These are phyloP conservation scores for Oncopeltus fasciatus DNA, from an alignment of 1,140 invertebrate species.

Conservation along the genomic window DNA sequence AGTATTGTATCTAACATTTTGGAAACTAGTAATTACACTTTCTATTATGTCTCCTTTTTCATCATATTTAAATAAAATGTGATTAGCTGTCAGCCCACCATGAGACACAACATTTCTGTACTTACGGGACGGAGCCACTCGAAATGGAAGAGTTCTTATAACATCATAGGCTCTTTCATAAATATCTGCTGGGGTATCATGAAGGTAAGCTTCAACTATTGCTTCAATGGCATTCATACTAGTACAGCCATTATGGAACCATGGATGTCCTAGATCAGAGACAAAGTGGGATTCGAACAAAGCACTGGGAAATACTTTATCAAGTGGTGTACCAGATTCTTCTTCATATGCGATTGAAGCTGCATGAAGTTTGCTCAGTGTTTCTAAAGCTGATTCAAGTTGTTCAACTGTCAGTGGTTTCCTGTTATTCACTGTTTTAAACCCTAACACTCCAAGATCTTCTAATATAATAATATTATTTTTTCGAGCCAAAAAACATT, in stretches of 20 bases:
- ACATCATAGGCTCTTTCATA: not conserved
- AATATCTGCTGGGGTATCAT: not conserved
- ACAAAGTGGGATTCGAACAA: conserved; percentile 7
- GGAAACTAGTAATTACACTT: not conserved
- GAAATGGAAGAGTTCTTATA: not conserved
- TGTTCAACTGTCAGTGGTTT: conserved; percentile 2
- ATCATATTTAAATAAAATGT: conserved; percentile 13
- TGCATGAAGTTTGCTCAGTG: conserved; percentile 7
- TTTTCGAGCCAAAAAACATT: conserved; percentile 3
- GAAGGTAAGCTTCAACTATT: conserved; percentile 4
- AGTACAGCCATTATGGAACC: conserved; percentile 4
- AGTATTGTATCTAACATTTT: conserved; percentile 5
- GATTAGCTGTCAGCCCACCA: conserved; percentile 4
- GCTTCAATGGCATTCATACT: conserved; percentile 11
- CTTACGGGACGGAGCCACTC: not conserved
- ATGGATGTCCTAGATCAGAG: not conserved
- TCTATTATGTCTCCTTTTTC: not conserved
- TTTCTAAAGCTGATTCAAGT: not conserved
- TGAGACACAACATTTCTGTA: conserved; percentile 9
- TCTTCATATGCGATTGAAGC: conserved; percentile 9
- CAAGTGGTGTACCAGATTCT: not conserved
- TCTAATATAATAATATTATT: conserved; percentile 1
- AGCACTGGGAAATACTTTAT: not conserved
- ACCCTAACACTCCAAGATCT: not conserved
- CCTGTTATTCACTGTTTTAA: not conserved